Percentiles rank a stretch among this genome's conserved stretches.
phyloP scores from a whole-genome alignment of 1,140 invertebrate species.

The Cydia strobilella region DNA sequence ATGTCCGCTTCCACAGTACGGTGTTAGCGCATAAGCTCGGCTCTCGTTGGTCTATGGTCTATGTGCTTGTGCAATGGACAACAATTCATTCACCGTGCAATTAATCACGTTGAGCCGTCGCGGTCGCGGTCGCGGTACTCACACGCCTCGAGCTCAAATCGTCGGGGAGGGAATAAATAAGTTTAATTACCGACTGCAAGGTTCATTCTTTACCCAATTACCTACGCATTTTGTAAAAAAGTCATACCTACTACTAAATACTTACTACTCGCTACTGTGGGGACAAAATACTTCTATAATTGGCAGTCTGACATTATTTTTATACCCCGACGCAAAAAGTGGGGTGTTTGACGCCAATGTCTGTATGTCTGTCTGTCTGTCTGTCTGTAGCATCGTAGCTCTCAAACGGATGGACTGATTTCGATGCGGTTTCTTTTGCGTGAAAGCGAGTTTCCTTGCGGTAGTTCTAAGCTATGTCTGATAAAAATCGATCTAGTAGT shows the following conservation, averaged over 20 bases:
- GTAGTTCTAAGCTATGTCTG: too few relatives aligned
- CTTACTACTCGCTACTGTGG: too few relatives aligned
- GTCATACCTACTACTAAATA: background rate
- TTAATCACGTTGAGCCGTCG: conserved; percentile 38
- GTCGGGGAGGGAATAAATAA: background rate
- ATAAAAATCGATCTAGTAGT: too few relatives aligned
- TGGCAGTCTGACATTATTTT: too few relatives aligned
- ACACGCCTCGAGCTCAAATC: conserved; percentile 3
- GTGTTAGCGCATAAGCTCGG: conserved; percentile 1
- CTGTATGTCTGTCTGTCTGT: too few relatives aligned
- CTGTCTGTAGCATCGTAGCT: too few relatives aligned
- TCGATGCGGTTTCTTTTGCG: too few relatives aligned
- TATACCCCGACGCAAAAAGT: too few relatives aligned
- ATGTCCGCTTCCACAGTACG: background rate
- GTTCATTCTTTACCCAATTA: background rate
- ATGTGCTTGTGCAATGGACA: conserved; percentile 7
- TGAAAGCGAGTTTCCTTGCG: too few relatives aligned
- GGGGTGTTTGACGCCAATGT: too few relatives aligned
- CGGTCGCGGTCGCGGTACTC: conserved; percentile 27
- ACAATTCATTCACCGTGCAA: conserved; percentile 34
- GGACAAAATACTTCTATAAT: too few relatives aligned
- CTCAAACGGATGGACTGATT: too few relatives aligned
- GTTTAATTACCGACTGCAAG: background rate
- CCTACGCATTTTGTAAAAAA: background rate
- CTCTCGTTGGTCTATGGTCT: conserved; percentile 8